A percentile compares a stretch with the other conserved stretches of the same genome.
Conservation (phyloP, 2,113 vertebrate species). For the Chaetorhynchus papuensis region DNA sequence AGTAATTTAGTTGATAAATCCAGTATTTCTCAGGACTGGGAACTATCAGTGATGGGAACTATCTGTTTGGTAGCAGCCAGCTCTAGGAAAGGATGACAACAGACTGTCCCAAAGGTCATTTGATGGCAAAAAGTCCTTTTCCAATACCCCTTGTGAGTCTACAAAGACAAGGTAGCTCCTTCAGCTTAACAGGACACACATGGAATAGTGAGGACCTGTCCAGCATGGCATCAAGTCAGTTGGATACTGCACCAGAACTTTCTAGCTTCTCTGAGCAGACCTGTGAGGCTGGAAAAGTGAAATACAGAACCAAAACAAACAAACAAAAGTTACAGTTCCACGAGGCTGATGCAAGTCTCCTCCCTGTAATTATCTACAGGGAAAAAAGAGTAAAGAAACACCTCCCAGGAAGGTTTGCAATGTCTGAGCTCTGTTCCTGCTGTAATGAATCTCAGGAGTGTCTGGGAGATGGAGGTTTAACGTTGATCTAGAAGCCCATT, state of each 20-base stretch:
- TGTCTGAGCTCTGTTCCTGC: neutral
- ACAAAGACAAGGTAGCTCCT: neutral
- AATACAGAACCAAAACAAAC: neutral
- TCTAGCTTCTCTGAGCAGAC: neutral
- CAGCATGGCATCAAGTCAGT: neutral
- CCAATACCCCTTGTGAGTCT: neutral
- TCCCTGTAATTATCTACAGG: neutral
- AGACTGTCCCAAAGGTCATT: neutral
- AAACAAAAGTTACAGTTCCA: neutral
- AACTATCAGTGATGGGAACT: neutral
- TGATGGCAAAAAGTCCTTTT: neutral
- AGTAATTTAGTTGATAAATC: conserved; percentile 2
- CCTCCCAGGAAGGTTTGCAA: neutral
- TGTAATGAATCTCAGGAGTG: neutral
- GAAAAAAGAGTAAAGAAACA: neutral
- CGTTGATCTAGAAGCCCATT: neutral
- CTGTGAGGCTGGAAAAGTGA: neutral
- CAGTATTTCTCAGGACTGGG: neutral
- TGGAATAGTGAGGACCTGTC: neutral
- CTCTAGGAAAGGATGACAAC: neutral
- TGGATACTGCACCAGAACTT: neutral
- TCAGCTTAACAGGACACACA: neutral
- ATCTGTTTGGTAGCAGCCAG: neutral
- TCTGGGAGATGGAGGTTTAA: neutral
- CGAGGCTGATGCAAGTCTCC: neutral